Evolutionary conservation across 2,113 vertebrate genomes (phyloP).

Genomic region (Herpetotheres cachinnans): DNA sequence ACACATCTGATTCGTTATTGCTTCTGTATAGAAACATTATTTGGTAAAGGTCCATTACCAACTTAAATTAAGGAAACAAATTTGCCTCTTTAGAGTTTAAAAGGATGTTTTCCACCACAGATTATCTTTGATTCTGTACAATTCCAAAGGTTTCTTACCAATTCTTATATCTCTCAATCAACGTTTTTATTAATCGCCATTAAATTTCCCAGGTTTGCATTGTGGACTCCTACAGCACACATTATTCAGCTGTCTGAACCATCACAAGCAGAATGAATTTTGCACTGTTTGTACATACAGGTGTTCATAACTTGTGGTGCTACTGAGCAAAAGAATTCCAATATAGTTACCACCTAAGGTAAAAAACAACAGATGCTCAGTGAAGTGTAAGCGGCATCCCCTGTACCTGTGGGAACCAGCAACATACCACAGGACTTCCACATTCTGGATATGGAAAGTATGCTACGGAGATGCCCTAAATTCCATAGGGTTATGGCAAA

Average conservation of each 20-base stretch:
- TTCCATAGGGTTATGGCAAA: background rate
- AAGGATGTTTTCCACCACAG: background rate
- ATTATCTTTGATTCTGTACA: background rate
- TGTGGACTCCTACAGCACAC: background rate
- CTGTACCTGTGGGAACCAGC: background rate
- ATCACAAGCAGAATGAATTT: background rate
- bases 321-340: background rate
- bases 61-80: background rate
- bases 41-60: background rate
- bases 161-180: background rate
- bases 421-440: background rate
- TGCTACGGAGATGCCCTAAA: background rate
- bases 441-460: background rate
- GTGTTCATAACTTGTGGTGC: background rate
- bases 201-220: background rate
- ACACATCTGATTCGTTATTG: background rate
- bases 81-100: background rate
- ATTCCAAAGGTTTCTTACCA: background rate
- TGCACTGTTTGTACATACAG: background rate
- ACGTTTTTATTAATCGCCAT: background rate
- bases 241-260: background rate
- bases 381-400: background rate
- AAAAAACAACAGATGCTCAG: background rate
- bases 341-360: background rate
- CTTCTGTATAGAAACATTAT: background rate